A percentile compares a stretch with the other conserved stretches of the same genome.
Conservation (phyloP, 2,888 invertebrate genomes). For the Sphaeridia pumilis region DNA sequence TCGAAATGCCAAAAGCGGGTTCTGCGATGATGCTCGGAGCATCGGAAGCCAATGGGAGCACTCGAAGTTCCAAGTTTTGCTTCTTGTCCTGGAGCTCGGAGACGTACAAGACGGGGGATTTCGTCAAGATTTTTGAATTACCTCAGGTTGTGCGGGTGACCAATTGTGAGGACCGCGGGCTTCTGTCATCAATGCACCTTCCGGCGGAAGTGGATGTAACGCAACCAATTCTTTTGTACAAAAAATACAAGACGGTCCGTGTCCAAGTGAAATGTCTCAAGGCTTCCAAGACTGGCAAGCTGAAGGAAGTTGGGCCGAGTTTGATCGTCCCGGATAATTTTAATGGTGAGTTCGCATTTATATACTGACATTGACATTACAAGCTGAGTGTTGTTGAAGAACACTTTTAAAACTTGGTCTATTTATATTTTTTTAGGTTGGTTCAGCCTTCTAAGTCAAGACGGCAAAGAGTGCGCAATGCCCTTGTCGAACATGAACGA, state of each 20-base stretch:
- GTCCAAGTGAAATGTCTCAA: constrained; percentile 49
- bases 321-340: constrained; percentile 53
- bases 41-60: constrained; percentile 27
- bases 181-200: constrained; percentile 27
- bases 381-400: too few species aligned
- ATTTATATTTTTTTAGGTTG: constrained; percentile 24
- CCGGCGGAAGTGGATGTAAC: constrained; percentile 39
- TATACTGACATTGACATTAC: too few species aligned
- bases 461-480: constrained; percentile 33
- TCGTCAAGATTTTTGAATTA: constrained; percentile 26
- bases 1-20: neutral
- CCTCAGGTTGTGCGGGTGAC: constrained; percentile 34
- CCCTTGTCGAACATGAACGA: constrained; percentile 37
- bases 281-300: constrained; percentile 35
- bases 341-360: constrained; percentile 48
- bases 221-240: constrained; percentile 51
- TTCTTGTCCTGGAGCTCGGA: constrained; percentile 32
- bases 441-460: constrained; percentile 31
- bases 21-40: neutral
- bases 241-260: constrained; percentile 51
- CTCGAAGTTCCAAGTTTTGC: constrained; percentile 30
- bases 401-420: constrained; percentile 6
- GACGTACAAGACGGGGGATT: constrained; percentile 28
- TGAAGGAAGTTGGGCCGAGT: constrained; percentile 44
- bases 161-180: constrained; percentile 30